These are phyloP conservation scores for Heteromyza rotundicornis DNA, from an alignment of 2,888 invertebrate species.

Conservation along the genomic window DNA sequence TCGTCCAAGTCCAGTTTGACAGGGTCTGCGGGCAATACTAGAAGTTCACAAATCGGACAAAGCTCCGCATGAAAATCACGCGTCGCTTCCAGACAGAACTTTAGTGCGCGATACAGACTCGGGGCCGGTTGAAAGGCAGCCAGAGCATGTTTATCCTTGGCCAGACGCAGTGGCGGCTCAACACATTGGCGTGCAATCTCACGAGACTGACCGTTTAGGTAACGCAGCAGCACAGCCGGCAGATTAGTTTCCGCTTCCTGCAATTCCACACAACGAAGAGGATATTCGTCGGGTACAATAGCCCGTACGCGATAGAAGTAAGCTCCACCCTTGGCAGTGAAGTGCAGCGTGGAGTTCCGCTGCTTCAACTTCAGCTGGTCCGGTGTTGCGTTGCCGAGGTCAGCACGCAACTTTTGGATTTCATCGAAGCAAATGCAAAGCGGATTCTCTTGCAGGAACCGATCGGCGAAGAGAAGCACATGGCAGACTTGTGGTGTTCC, in stretches of 20 bases:
- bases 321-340: constrained; percentile 67
- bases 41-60: constrained; percentile 70
- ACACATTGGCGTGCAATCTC: constrained; percentile 75
- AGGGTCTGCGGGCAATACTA: constrained; percentile 69
- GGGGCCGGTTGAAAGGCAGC: constrained; percentile 70
- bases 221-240: constrained; percentile 68
- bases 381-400: constrained; percentile 57
- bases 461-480: constrained; percentile 68
- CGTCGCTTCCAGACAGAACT: constrained; percentile 70
- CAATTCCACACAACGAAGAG: constrained; percentile 62
- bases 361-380: constrained; percentile 73
- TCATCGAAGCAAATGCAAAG: constrained; percentile 76
- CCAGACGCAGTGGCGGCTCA: constrained; percentile 70
- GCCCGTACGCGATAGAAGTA: constrained; percentile 70
- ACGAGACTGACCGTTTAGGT: constrained; percentile 70
- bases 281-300: constrained; percentile 71
- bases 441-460: constrained; percentile 71
- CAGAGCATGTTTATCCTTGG: constrained; percentile 53
- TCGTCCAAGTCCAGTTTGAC: constrained; percentile 67
- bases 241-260: constrained; percentile 71
- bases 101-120: constrained; percentile 68
- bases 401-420: constrained; percentile 68
- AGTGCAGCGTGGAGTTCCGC: constrained; percentile 67
- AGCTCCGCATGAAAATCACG: constrained; percentile 68
- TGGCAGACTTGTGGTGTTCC: constrained; percentile 69